phyloP scores from a whole-genome alignment of 2,113 vertebrate species.

The Ictalurus punctatus region DNA sequence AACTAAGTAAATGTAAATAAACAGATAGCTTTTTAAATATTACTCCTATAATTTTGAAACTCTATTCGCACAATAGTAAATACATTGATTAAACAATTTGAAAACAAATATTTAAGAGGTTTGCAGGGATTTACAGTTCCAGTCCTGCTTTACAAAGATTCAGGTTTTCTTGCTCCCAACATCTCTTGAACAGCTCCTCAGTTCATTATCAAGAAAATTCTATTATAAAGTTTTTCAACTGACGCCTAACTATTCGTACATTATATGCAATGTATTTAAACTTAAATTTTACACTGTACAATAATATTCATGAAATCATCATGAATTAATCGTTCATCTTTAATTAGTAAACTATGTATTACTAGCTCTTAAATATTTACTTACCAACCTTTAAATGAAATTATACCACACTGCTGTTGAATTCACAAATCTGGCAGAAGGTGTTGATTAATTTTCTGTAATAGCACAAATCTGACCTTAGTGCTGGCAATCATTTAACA shows the following conservation, averaged over 20 bases:
- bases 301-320: neutral
- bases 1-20: neutral
- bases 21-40: neutral
- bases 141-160: neutral
- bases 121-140: neutral
- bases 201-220: neutral
- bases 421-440: neutral
- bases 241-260: neutral
- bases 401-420: neutral
- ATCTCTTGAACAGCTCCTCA: neutral
- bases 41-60: neutral
- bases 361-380: neutral
- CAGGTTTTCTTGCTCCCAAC: neutral
- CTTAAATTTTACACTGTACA: neutral
- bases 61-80: neutral
- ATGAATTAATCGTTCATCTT: neutral
- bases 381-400: neutral
- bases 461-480: neutral
- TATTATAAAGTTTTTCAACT: neutral
- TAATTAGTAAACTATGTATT: neutral
- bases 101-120: neutral
- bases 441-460: neutral
- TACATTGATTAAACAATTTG: neutral
- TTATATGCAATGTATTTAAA: neutral
- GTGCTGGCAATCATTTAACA: neutral